Evolutionary conservation across 1,140 invertebrate genomes (phyloP).

Genomic region (Stegodyphus mimosarum): DNA sequence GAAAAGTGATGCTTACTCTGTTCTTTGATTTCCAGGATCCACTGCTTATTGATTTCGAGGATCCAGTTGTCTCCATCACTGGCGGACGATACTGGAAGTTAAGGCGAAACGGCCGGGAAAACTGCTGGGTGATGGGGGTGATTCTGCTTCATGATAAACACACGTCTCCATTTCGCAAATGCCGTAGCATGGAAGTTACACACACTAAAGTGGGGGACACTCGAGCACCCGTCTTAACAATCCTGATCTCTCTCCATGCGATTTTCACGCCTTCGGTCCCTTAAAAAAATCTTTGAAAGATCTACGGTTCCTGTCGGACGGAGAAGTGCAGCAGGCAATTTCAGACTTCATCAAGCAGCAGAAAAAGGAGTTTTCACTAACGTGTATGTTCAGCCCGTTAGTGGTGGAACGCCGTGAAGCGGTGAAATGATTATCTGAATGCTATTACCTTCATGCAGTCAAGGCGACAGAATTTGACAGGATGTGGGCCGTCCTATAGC

Average conservation of each 20-base stretch:
- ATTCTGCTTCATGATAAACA: not conserved
- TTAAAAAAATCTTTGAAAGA: conserved; percentile 3
- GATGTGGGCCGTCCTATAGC: no score
- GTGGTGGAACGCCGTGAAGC: no score
- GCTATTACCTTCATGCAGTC: no score
- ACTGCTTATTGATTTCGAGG: no score
- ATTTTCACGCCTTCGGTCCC: not conserved
- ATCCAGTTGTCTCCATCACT: no score
- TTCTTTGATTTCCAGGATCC: no score
- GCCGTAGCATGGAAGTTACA: not conserved
- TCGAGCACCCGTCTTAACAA: not conserved
- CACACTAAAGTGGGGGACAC: not conserved
- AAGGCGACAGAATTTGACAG: no score
- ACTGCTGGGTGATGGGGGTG: not conserved
- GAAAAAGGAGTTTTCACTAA: not conserved
- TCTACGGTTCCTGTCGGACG: not conserved
- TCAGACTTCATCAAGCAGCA: not conserved
- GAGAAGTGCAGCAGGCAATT: not conserved
- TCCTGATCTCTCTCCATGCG: not conserved
- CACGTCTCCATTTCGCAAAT: not conserved
- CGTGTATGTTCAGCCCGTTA: not conserved
- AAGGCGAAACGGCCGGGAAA: not conserved
- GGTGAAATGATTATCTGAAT: no score
- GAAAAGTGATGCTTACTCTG: no score
- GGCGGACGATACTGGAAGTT: not conserved